These are phyloP conservation scores for Harpagifer antarcticus DNA, from an alignment of 2,797 vertebrate species.

Conservation along the genomic window DNA sequence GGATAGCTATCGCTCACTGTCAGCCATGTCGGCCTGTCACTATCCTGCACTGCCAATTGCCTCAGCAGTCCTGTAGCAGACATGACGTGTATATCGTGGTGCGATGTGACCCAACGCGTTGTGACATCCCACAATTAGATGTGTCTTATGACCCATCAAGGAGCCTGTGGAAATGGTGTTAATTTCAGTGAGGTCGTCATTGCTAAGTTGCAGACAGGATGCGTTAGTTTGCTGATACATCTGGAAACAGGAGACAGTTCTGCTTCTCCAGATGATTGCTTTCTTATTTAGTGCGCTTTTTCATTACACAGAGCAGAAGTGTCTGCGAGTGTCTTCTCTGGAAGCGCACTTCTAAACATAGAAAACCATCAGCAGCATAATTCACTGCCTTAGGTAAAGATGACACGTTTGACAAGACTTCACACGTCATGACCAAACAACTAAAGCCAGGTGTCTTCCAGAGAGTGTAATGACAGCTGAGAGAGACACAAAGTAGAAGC, in stretches of 20 bases:
- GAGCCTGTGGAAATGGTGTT: constrained; percentile 77
- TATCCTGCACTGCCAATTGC: constrained; percentile 80
- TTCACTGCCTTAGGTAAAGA: constrained; percentile 52
- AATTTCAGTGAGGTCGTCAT: constrained; percentile 73
- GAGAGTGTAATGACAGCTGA: constrained; percentile 55
- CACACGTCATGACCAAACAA: constrained; percentile 40
- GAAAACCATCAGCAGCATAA: constrained; percentile 55
- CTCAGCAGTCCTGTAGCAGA: constrained; percentile 79
- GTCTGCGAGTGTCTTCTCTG: constrained; percentile 31
- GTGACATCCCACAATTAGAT: constrained; percentile 88
- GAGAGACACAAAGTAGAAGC: constrained; percentile 75
- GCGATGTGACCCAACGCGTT: constrained; percentile 84
- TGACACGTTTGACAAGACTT: constrained; percentile 55
- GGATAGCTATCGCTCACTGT: constrained; percentile 89
- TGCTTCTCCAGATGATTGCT: constrained; percentile 43
- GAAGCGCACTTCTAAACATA: constrained; percentile 32
- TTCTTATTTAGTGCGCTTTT: constrained; percentile 35
- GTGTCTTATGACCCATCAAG: constrained; percentile 83
- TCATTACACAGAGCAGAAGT: constrained; percentile 17
- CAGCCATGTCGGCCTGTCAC: constrained; percentile 88
- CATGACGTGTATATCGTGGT: constrained; percentile 84
- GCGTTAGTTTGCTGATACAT: constrained; percentile 57
- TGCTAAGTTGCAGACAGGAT: constrained; percentile 59
- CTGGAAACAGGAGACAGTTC: constrained; percentile 41
- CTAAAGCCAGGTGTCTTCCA: constrained; percentile 65